These are phyloP conservation scores for Sebastes itinus DNA, from an alignment of 2,797 vertebrate species.

Conservation along the genomic window DNA sequence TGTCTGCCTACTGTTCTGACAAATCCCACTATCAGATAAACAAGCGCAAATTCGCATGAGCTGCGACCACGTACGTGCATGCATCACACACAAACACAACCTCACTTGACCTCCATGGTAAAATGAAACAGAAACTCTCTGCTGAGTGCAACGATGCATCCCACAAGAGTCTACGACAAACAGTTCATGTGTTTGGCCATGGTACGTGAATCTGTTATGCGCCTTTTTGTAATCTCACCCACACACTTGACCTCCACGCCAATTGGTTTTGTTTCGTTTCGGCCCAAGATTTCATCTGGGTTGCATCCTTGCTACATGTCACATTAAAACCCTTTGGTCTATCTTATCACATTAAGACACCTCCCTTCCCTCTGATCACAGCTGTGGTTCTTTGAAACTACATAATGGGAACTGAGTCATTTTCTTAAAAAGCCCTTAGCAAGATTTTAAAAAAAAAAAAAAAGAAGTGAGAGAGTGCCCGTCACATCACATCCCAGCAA, in stretches of 20 bases:
- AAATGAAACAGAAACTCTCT: background rate
- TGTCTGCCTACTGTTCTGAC: conserved; percentile 18
- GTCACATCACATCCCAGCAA: conserved; percentile 31
- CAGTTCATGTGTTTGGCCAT: background rate
- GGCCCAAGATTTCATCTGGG: conserved; percentile 1
- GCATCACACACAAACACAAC: background rate
- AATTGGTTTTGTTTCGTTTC: conserved; percentile 6
- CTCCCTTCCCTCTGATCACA: conserved; percentile 20
- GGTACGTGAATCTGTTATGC: background rate
- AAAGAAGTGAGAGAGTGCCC: background rate
- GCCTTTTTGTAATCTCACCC: background rate
- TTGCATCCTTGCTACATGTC: conserved; percentile 9
- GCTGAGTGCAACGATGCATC: background rate
- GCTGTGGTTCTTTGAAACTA: conserved; percentile 24
- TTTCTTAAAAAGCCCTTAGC: conserved; percentile 28
- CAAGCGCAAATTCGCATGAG: background rate
- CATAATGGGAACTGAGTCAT: conserved; percentile 34
- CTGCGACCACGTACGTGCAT: background rate
- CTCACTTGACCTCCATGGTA: background rate
- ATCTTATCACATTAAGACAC: conserved; percentile 15
- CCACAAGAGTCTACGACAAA: background rate
- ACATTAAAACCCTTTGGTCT: conserved; percentile 13
- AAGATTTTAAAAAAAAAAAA: background rate
- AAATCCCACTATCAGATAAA: conserved; percentile 14
- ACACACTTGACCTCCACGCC: background rate